Conservation (phyloP, 2,888 invertebrate genomes). For the Frankliniella intonsa region DNA sequence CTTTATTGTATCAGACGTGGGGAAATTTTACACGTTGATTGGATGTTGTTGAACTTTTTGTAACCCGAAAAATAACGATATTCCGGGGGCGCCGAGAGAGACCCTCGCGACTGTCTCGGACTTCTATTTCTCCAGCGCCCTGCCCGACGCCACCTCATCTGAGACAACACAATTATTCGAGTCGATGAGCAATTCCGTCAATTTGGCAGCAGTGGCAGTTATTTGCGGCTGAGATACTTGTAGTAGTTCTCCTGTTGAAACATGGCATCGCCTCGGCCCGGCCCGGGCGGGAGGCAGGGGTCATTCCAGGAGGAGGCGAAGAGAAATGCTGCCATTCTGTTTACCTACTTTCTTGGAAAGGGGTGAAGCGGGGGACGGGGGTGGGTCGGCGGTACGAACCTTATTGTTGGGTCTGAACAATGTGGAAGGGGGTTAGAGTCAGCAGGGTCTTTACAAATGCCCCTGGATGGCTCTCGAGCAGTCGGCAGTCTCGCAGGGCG, state of each 20-base stretch:
- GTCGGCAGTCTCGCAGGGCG: no score
- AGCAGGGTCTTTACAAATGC: no score
- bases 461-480: no score
- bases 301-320: slow-evolving; percentile 1
- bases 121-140: not conserved
- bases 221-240: not conserved
- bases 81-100: no score
- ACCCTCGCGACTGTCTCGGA: no score
- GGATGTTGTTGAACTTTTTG: no score
- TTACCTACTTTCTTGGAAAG: slow-evolving; percentile 1
- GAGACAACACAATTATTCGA: slow-evolving; percentile 8
- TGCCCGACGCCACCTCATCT: not conserved
- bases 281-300: not conserved
- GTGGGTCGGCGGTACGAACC: not conserved
- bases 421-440: not conserved
- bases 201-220: not conserved
- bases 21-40: no score
- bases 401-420: slow-evolving; percentile 1
- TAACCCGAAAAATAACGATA: no score
- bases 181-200: not conserved
- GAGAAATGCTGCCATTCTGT: slow-evolving; percentile 13
- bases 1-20: no score
- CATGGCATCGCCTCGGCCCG: not conserved
- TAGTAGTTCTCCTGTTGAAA: slow-evolving; percentile 1
- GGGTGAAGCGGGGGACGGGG: not conserved